Evolutionary conservation across 37 sponge, comb jelly and placozoan species (phyloP).

Genomic region (Agelas oroides): DNA sequence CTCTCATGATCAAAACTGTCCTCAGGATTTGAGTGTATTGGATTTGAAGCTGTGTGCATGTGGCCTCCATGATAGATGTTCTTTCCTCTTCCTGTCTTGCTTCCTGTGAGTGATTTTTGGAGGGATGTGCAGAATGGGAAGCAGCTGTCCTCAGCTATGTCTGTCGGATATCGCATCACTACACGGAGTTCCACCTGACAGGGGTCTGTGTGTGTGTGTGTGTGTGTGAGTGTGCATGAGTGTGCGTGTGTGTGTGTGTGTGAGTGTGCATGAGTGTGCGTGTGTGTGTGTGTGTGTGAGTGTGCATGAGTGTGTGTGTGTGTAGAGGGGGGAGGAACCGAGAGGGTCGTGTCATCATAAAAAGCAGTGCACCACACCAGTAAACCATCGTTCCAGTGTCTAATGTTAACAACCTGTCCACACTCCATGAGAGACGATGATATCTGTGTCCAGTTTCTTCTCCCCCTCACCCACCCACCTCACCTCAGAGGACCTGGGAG

Average conservation of each 20-base stretch:
- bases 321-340: too few species aligned
- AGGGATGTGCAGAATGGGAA: neutral
- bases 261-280: too few species aligned
- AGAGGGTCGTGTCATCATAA: too few species aligned
- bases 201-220: slow-evolving; percentile 51
- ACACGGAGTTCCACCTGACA: slow-evolving; percentile 66
- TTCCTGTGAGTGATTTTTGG: neutral
- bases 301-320: too few species aligned
- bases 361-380: too few species aligned
- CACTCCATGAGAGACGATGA: slow-evolving; percentile 70
- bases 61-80: too few species aligned
- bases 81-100: neutral
- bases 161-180: slow-evolving; percentile 32
- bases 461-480: slow-evolving; percentile 5
- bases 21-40: slow-evolving; percentile 28
- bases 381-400: too few species aligned
- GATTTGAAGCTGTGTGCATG: neutral
- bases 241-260: slow-evolving; percentile 10
- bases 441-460: slow-evolving; percentile 42
- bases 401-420: slow-evolving; percentile 74
- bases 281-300: too few species aligned
- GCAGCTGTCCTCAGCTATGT: slow-evolving; percentile 37
- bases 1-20: slow-evolving; percentile 23
- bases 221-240: neutral
- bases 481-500: slow-evolving; percentile 43